Base-by-base conservation (phyloP, 2,113 vertebrate species). In the Indri indri region DNA sequence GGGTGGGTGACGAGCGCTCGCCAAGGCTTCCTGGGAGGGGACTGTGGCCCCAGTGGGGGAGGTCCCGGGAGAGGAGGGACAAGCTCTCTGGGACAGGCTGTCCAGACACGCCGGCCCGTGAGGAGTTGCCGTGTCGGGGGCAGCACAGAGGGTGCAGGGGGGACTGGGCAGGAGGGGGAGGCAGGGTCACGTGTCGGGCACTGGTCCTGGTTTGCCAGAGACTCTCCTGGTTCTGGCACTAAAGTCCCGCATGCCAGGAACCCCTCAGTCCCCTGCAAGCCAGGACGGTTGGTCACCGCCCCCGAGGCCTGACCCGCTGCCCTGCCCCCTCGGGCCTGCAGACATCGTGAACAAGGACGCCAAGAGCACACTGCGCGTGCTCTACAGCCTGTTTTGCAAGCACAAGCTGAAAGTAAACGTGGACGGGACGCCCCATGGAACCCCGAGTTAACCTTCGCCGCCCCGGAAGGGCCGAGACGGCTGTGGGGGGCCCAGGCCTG, bases 301-400 rank as follows among this genome's bases (percentile, higher is more conserved):
- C 10, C n/a, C 25, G 0, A 2, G 45, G 54, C 23, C 94, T 83
- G 84, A 89, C n/a, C 0, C 0, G 3, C 57, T n/a, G 66, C 7
- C 6, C 83, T 17, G 81, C 74, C 83, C 94, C 97, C 52, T 96
- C 73, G 96, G 42, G 25, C 95, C 96, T 80, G 20, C 99, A 99
- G 99, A 99, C 98, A 98, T 99, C 0, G 99, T 99, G 92, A 99
- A 99, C 0, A 98, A 99, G 98, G 99, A 99, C 30, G 0, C 52
- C 34, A 97, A 98, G 85, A 96, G 99, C 71, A 99, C 98, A 0
- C 96, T 99, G 98, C 98, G 99, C 80, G 96, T 99, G 95, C 98
- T 99, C 25, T 99, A 99, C 47, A 97, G 99, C 87, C 98, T 99
- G 68, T 99, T 99, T 90, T 98, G 96, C 97, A 99, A 98, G 96